A percentile compares a stretch with the other conserved stretches of the same genome.
Evolutionary conservation across 2,797 vertebrate species (phyloP).

Genomic region (Melanotaenia nigrans): DNA sequence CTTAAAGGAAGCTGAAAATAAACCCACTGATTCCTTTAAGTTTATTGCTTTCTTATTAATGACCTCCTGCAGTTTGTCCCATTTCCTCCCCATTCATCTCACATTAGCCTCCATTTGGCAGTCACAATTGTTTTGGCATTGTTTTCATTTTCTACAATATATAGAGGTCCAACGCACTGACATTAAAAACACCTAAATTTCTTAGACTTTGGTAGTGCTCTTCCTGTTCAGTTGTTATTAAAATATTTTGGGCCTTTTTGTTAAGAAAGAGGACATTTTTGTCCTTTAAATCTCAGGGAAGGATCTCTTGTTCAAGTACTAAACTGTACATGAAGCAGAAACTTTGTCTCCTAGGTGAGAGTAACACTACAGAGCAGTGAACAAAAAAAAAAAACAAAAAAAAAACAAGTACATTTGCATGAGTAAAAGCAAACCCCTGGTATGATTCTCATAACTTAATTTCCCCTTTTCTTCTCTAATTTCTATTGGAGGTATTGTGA

Average conservation of each 20-base stretch:
- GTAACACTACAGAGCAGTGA: constrained; percentile 33
- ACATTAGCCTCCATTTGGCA: constrained; percentile 72
- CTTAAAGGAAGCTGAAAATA: constrained; percentile 42
- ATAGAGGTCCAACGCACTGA: constrained; percentile 35
- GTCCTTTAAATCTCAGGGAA: constrained; percentile 1
- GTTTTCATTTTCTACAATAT: constrained; percentile 52
- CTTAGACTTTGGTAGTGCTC: background rate
- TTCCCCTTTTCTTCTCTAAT: constrained; percentile 89
- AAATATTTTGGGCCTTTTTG: background rate
- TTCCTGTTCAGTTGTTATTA: background rate
- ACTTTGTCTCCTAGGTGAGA: constrained; percentile 57
- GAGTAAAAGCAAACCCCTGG: constrained; percentile 63
- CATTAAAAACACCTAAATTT: background rate
- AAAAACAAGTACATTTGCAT: constrained; percentile 72
- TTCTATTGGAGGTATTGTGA: constrained; percentile 91
- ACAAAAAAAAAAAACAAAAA: constrained; percentile 59
- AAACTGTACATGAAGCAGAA: constrained; percentile 30
- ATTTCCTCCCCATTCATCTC: constrained; percentile 74
- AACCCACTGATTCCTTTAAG: constrained; percentile 51
- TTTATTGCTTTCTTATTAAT: constrained; percentile 76
- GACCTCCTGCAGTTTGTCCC: constrained; percentile 73
- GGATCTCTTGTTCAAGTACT: constrained; percentile 5
- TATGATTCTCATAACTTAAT: constrained; percentile 85
- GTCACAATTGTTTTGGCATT: constrained; percentile 62
- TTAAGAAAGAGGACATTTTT: background rate